A percentile compares a stretch with the other conserved stretches of the same genome.
These are phyloP conservation scores for Dinoponera quadriceps DNA, from an alignment of 1,140 invertebrate species.

Conservation along the genomic window DNA sequence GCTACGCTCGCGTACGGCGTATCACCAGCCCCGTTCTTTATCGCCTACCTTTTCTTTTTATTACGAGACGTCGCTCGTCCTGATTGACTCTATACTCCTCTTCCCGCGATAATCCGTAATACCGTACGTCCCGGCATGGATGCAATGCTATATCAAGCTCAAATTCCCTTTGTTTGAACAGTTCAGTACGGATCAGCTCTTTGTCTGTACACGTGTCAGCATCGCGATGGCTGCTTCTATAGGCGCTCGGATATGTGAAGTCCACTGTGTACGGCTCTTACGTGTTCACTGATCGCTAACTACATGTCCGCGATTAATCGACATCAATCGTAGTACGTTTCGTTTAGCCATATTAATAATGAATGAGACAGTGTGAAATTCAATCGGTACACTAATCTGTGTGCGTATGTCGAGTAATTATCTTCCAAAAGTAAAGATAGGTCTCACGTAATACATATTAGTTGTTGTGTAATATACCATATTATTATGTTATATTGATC, in stretches of 20 bases:
- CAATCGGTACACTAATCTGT: background rate
- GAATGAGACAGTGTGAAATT: background rate
- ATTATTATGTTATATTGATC: no score
- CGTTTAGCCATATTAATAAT: background rate
- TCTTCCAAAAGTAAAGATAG: no score
- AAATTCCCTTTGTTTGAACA: conserved; percentile 55
- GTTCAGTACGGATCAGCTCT: conserved; percentile 37
- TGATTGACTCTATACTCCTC: conserved; percentile 3
- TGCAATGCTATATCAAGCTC: conserved; percentile 13
- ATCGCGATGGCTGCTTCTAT: conserved; percentile 18
- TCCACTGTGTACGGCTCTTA: background rate
- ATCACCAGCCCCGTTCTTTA: background rate
- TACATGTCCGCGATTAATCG: background rate
- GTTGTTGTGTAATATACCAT: no score
- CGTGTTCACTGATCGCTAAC: conserved; percentile 9
- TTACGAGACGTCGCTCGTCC: background rate
- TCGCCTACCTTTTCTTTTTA: background rate
- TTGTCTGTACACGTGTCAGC: conserved; percentile 11
- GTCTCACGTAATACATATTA: no score
- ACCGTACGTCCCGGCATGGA: conserved; percentile 12
- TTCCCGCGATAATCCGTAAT: conserved; percentile 37
- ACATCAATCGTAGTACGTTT: background rate
- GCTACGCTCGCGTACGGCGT: background rate
- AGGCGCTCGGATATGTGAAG: conserved; percentile 13
- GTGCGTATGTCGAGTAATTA: no score